Evolutionary conservation across 2,797 vertebrate species (phyloP).

Genomic region (Natrix natrix): DNA sequence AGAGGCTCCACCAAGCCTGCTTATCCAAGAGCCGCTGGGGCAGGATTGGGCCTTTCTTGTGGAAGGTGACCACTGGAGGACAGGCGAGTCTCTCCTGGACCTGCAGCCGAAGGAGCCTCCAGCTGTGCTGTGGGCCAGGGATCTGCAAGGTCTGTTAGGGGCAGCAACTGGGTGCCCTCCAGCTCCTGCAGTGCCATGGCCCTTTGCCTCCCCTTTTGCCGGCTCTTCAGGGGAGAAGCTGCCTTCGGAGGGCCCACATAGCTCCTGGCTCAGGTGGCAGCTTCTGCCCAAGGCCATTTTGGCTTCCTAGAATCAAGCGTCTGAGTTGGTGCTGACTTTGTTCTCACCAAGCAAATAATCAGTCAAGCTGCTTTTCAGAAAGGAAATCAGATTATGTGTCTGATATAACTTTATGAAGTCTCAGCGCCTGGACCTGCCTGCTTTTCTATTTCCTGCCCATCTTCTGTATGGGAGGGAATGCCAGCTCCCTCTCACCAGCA

Average conservation of each 20-base stretch:
- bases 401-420: neutral
- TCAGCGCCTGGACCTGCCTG: neutral
- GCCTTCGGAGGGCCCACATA: neutral
- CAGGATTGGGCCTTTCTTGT: neutral
- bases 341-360: neutral
- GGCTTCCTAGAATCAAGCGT: neutral
- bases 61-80: neutral
- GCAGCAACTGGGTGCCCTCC: no score
- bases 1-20: no score
- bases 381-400: neutral
- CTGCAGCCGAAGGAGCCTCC: no score
- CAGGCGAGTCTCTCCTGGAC: neutral
- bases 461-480: neutral
- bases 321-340: no score
- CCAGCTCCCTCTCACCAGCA: neutral
- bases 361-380: neutral
- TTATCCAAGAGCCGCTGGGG: neutral
- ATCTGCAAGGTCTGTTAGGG: no score
- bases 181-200: no score
- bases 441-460: neutral
- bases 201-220: neutral
- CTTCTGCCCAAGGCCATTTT: neutral
- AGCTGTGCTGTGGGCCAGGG: neutral
- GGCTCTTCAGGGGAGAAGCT: neutral
- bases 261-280: neutral